Base-by-base conservation (phyloP, 2,888 invertebrate species). In the Ametastegia equiseti region DNA sequence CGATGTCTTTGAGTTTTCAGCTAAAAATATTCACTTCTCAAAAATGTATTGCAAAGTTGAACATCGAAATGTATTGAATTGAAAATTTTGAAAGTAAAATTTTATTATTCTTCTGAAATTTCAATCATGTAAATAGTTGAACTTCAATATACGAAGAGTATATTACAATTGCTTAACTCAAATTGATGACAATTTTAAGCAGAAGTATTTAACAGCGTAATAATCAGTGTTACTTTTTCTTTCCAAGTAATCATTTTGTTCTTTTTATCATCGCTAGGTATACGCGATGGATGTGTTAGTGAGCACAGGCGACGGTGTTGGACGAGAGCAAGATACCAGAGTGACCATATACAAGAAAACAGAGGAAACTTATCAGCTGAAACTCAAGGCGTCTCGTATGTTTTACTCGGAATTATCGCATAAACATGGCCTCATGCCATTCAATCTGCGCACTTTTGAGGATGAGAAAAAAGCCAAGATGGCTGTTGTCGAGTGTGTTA, bases 291-390 rank as follows among this genome's bases (percentile, higher is more conserved):
- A 99, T 93, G 97, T 99, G n/a, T 94, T 99, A 82, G 94, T 99
- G 83, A 98, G 98, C 88, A 96, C 98, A 81, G 99, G 99, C 73
- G 98, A 98, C 90, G 98, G 98, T 89, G 95, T 97, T 92, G 98
- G 98, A 15, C 95, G 96, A 88, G 98, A 99, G 92, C 95, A 96
- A 92, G 98, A 99, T 88, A 97, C 98, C 39, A 95, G 98, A 91
- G 98, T 99, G 85, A 98, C 99, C 65, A 97, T 99, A 90, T 99
- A 97, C 93, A 99, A 99, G 93, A 99, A 99, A 94, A 99, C 98
- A 83, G 99, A 99, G 87, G 98, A 98, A 92, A 94, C 97, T 81
- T 99, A 99, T 93, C 98, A 98, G 93, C 94, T 99, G 84, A 99
- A 99, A 93, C 93, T 99, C 92, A 99, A 99, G 93, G 97, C 99